Percentiles rank a stretch among this genome's conserved stretches.
phyloP scores from a whole-genome alignment of 2,888 invertebrate species.

The Lamellibrachia columna region DNA sequence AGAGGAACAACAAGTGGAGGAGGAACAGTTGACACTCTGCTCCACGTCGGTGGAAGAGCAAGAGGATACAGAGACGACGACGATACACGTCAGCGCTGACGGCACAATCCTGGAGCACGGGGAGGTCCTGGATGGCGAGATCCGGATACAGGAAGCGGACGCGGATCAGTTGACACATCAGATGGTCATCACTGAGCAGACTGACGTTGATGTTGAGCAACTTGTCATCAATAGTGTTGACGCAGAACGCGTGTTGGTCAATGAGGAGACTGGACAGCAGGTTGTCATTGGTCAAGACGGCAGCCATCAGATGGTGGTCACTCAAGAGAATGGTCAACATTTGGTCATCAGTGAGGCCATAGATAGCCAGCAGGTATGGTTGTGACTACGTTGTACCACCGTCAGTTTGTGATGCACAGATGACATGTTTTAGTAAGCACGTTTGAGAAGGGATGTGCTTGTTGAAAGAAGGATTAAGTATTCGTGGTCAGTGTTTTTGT shows the following conservation, averaged over 20 bases:
- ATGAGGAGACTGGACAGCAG: background rate
- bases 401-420: too few relatives aligned
- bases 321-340: background rate
- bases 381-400: background rate
- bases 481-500: too few relatives aligned
- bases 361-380: background rate
- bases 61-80: background rate
- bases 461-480: too few relatives aligned
- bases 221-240: background rate
- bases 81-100: background rate
- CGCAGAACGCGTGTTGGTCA: background rate
- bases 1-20: constrained; percentile 9
- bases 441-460: too few relatives aligned
- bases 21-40: constrained; percentile 1
- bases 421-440: too few relatives aligned
- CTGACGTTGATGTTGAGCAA: background rate
- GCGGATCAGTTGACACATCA: background rate
- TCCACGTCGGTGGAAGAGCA: background rate
- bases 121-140: background rate
- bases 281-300: background rate
- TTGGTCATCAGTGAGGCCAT: background rate
- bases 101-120: background rate
- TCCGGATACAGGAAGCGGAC: background rate
- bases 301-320: background rate
- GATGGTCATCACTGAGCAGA: background rate